Base-by-base conservation (phyloP, 64 coral and sea anemone species). In the Montipora sp. region DNA sequence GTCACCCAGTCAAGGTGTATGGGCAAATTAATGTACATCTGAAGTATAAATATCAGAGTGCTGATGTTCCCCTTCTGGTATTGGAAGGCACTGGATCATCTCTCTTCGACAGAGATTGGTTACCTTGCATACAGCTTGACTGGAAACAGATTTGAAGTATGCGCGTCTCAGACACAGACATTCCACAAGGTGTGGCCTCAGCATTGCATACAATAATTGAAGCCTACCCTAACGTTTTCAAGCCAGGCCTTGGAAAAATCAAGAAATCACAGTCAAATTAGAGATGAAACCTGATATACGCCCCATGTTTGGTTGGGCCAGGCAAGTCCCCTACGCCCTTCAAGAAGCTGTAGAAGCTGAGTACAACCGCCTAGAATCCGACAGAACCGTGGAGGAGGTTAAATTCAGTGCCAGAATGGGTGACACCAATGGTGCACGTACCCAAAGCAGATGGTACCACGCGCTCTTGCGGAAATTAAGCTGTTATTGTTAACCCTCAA, bases 51-150 rank as follows among this genome's bases (percentile, higher is more conserved):
- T 45, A 55, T 47, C 79, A 83, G 53, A 22, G n/a, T 20, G 7
- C 61, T 8, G 66, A 57, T 75, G 22, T 90, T 27, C 76, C 77
- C 15, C 63, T 90, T 59, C 47, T 92, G 0, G 22, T 92, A 11
- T 11, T 55, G 51, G 51, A 55, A 80, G 75, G 88, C 18, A 65
- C 75, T 65, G 53, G 14, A 5, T 59, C 88, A 67, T 80, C 75
- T 55, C 88, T 90, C 51, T 80, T 90, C 47, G 77, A 77, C 10
- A 90, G 88, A 90, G 59, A 90, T 77, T 80, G 55, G 76, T 24
- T 80, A 5, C 12, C 18, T 65, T 48, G 77, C 24, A 21, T 90
- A 18, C 60, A 79, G 53, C 65, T 90, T 2, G 44, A 90, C 51
- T 90, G 77, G 47, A 81, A 81, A 36, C 46, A 46, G 36, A 72